Evolutionary conservation across 2,888 invertebrate genomes (phyloP).

Genomic region (Aphrophora alni): DNA sequence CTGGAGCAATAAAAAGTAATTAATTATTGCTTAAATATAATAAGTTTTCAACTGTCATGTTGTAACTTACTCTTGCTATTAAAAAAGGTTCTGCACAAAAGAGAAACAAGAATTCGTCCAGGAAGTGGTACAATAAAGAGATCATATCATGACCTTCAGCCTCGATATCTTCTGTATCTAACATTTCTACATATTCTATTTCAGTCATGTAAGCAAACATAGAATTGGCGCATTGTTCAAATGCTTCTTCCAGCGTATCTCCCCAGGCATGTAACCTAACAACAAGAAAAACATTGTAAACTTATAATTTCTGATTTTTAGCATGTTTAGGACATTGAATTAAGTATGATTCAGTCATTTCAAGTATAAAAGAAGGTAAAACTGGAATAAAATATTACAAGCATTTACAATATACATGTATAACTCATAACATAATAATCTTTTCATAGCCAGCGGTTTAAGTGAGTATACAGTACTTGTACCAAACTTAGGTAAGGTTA

Average conservation of each 20-base stretch:
- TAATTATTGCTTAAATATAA: too few relatives aligned
- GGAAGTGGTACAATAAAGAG: conserved; percentile 87
- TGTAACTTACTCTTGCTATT: conserved; percentile 66
- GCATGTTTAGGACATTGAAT: too few relatives aligned
- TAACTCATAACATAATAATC: too few relatives aligned
- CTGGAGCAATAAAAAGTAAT: too few relatives aligned
- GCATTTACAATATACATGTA: too few relatives aligned
- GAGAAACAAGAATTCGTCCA: conserved; percentile 92
- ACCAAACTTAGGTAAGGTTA: too few relatives aligned
- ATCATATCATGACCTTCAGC: conserved; percentile 89
- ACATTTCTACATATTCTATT: conserved; percentile 79
- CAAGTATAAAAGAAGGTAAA: too few relatives aligned
- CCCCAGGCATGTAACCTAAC: conserved; percentile 93
- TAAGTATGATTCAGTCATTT: too few relatives aligned
- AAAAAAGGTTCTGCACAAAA: conserved; percentile 93
- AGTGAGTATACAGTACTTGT: too few relatives aligned
- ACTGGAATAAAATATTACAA: too few relatives aligned
- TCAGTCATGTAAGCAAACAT: conserved; percentile 99
- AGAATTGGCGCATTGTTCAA: conserved; percentile 92
- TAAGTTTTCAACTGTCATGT: too few relatives aligned
- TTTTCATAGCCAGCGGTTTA: too few relatives aligned
- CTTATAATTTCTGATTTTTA: neutral
- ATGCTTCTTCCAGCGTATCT: conserved; percentile 81
- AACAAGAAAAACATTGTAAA: conserved; percentile 35
- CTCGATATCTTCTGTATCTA: conserved; percentile 79